Base-by-base conservation (phyloP, 2,888 invertebrate genomes). In the Tenthredo amoena region DNA sequence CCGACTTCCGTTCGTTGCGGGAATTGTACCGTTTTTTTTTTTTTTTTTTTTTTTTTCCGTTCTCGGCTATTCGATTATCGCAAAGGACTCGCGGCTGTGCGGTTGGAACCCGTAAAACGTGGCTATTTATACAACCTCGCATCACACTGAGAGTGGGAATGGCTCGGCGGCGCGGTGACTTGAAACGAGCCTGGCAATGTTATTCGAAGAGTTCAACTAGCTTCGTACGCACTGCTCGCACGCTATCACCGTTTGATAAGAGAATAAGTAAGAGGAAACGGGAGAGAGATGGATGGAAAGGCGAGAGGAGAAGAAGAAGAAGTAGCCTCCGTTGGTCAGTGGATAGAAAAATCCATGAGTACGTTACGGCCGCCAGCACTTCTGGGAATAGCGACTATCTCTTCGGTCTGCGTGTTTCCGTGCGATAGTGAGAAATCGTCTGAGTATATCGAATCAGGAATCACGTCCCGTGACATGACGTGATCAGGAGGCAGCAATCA, bases 221-320 rank as follows among this genome's bases (percentile, higher is more conserved):
- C 34, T 12, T 62, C 21, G 62, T 31, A 62, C 62, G 62, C 12
- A 62, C 26, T 26, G 26, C 62, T 62, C 9, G 62, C 31, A 68
- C 34, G 68, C 68, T 68, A 68, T 68, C 68, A 12, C 34, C 31
- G 68, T 31, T 68, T 68, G 68, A 68, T 68, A 68, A 68, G 68
- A 68, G 68, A 15, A 34, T 10, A 68, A 34, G 34, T 34, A 31
- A 68, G 34, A 68, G 68, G 15, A 82, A 85, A 85, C 74, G 86
- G 82, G 72, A 58, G 9, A 31, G 81, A 84, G 84, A 43, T 7
- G 72, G 65, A 43, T 47, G 84, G n/a, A 43, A 71, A 50, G 43
- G 82, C 74, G 71, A n/a, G 43, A 76, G 71, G 50, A 55, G 31
- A 68, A 34, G 34, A 34, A 34, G 68, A 34, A 68, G 34, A 34